These are phyloP conservation scores for Acrocephalus arundinaceus DNA, from an alignment of 2,113 vertebrate species.

Conservation along the genomic window DNA sequence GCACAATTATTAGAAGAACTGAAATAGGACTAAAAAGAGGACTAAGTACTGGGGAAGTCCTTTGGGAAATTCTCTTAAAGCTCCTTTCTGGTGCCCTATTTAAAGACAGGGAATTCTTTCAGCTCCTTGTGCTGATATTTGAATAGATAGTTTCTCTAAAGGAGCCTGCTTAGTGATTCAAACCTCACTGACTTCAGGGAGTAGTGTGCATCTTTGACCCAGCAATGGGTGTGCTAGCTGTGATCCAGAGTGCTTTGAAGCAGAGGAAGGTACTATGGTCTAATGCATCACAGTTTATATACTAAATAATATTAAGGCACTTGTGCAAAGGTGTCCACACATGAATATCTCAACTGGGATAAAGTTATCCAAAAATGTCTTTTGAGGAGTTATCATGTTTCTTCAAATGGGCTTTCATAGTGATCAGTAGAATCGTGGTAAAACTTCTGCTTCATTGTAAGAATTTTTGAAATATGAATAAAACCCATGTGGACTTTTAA, in stretches of 20 bases:
- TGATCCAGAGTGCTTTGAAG: background rate
- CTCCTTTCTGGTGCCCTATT: background rate
- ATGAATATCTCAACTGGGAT: background rate
- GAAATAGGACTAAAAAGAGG: background rate
- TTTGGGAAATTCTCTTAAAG: background rate
- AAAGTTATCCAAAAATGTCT: background rate
- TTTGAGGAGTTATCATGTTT: background rate
- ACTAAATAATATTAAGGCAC: background rate
- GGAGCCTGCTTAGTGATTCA: background rate
- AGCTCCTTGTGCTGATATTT: background rate
- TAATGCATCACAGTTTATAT: background rate
- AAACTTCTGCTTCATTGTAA: background rate
- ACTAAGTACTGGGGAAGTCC: background rate
- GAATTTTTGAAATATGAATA: background rate
- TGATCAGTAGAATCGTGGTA: background rate
- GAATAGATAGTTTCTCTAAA: background rate
- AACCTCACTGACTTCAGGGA: background rate
- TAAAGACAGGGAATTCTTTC: background rate
- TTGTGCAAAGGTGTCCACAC: background rate
- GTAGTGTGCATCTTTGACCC: background rate
- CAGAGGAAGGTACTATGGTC: background rate
- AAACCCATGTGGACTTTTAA: background rate
- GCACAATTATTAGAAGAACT: background rate
- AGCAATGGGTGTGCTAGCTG: background rate
- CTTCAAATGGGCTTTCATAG: background rate